Base-by-base conservation (phyloP, 2,888 invertebrate species). In the Epirrhoe tristata region DNA sequence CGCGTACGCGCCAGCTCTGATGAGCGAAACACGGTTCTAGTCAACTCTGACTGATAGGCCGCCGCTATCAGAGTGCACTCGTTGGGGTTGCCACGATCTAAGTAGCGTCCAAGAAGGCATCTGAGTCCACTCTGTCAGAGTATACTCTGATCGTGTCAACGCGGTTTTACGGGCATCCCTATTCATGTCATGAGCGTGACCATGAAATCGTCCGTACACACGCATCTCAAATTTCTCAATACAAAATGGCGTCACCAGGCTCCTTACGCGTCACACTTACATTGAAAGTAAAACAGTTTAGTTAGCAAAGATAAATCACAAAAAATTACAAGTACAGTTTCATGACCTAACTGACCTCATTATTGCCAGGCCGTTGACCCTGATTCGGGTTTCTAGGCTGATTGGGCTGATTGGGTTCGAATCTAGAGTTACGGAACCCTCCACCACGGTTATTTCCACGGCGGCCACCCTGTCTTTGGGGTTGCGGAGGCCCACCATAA, bases 401-500 rank as follows among this genome's bases (percentile, higher is more conserved):
- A 70, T 83, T 87, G 14, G 60, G 69, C 48, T 83, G 82, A 70
- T 83, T 87, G 14, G 85, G 81, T 16, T 93, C 93, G 77, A 93
- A 93, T 76, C 93, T 84, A 12, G 92, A 87, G 74, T 94, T 93
- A n/a, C 90, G 88, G 58, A 94, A 93, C 36, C 87, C 88, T 58
- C 91, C 85, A 46, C 91, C 85, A 46, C 85, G 85, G 48, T 84
- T 84, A 61, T 82, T 85, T 34, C 90, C 90, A 67, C 92, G 88
- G 39, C 92, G 88, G 48, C 85, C 84, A 58, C 89, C 89, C 70
- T 88, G 91, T 55, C 93, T 85, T 74, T 93, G 93, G 0, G 93
- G 93, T 70, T 93, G 93, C 6, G 93, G 93, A 32, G 91, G 90
- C 5, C 93, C 93, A 31, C 93, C 93, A 77, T 88, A 93, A n/a